phyloP scores from a whole-genome alignment of 2,888 invertebrate species.

The Mamestra brassicae region DNA sequence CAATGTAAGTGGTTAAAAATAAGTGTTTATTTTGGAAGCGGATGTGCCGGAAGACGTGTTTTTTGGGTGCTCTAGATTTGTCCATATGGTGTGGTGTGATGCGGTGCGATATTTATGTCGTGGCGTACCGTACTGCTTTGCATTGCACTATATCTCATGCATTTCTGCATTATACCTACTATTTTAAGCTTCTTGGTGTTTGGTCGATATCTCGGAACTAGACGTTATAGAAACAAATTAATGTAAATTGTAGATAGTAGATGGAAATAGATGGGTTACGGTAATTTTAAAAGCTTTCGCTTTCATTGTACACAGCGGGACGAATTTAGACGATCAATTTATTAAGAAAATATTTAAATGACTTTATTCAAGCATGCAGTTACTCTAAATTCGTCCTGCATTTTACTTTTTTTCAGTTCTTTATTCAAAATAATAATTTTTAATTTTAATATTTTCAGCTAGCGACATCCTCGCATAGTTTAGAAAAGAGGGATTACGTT shows the following conservation, averaged over 20 bases:
- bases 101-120: background rate
- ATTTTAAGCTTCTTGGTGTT: background rate
- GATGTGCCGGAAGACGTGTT: conserved; percentile 46
- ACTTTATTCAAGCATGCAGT: background rate
- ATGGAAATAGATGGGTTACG: conserved; percentile 31
- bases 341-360: background rate
- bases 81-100: conserved; percentile 19
- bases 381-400: conserved; percentile 32
- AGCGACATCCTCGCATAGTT: conserved; percentile 90
- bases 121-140: background rate
- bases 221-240: conserved; percentile 35
- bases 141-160: background rate
- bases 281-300: conserved; percentile 47
- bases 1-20: conserved; percentile 66
- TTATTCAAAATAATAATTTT: conserved; percentile 5
- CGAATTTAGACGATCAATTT: conserved; percentile 39
- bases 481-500: conserved; percentile 98
- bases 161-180: background rate
- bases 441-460: conserved; percentile 77
- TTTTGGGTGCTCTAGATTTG: conserved; percentile 45
- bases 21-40: conserved; percentile 51
- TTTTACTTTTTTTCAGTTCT: background rate
- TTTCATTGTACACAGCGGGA: conserved; percentile 41
- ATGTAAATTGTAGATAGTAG: conserved; percentile 44
- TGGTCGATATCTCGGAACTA: conserved; percentile 32